phyloP scores from a whole-genome alignment of 2,888 invertebrate species.

The Drosophila histrio region DNA sequence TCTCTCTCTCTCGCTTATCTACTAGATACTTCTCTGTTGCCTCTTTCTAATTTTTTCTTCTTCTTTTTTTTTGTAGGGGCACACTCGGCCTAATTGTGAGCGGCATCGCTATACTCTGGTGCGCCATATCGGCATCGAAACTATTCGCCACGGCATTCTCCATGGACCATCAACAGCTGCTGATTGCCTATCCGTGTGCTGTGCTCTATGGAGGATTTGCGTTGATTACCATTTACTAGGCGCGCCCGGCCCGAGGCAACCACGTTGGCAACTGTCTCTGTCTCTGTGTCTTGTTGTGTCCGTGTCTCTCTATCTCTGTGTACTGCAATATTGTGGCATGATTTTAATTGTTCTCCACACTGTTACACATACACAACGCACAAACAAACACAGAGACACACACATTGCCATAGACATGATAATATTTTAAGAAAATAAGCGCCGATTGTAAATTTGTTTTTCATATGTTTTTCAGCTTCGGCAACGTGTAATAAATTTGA shows the following conservation, averaged over 20 bases:
- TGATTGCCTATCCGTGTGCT: slow-evolving; percentile 91
- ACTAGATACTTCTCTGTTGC: not conserved
- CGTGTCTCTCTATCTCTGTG: slow-evolving; percentile 9
- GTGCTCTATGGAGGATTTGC: slow-evolving; percentile 92
- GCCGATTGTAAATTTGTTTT: slow-evolving; percentile 74
- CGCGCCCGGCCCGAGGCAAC: slow-evolving; percentile 26
- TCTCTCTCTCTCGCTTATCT: slow-evolving; percentile 30
- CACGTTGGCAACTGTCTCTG: slow-evolving; percentile 16
- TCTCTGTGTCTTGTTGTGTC: slow-evolving; percentile 2
- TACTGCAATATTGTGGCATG: slow-evolving; percentile 57
- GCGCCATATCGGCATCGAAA: slow-evolving; percentile 90
- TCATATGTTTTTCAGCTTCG: slow-evolving; percentile 38
- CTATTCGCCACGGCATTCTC: slow-evolving; percentile 90
- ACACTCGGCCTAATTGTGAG: slow-evolving; percentile 86
- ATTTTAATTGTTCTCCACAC: slow-evolving; percentile 68
- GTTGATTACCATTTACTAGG: slow-evolving; percentile 88
- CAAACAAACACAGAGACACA: slow-evolving; percentile 3
- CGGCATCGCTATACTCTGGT: slow-evolving; percentile 88
- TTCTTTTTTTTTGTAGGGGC: slow-evolving; percentile 83
- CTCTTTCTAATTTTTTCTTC: slow-evolving; percentile 9
- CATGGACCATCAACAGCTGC: slow-evolving; percentile 89
- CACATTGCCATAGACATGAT: slow-evolving; percentile 49
- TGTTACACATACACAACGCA: slow-evolving; percentile 24
- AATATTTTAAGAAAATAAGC: slow-evolving; percentile 74
- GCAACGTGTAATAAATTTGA: slow-evolving; percentile 70